Conservation (phyloP, 2,797 vertebrate genomes). For the Serranus cabrilla region DNA sequence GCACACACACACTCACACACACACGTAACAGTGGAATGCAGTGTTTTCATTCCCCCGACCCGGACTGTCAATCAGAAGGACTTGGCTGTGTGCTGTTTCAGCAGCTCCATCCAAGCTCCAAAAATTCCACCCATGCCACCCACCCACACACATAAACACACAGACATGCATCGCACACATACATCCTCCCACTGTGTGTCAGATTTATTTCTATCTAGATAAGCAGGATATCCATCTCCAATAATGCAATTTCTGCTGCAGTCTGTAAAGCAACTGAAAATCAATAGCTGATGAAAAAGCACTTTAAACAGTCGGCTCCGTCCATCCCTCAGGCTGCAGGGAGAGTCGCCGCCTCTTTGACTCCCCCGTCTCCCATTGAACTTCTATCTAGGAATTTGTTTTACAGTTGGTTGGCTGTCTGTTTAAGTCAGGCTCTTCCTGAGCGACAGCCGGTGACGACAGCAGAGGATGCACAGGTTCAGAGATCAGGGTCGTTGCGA, state of each 20-base stretch:
- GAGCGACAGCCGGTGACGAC: conserved; percentile 49
- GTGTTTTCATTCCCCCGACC: conserved; percentile 70
- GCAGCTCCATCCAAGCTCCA: conserved; percentile 53
- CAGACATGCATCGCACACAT: neutral
- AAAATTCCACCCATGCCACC: conserved; percentile 68
- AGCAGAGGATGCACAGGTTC: conserved; percentile 67
- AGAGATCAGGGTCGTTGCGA: conserved; percentile 70
- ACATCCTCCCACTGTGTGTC: conserved; percentile 26
- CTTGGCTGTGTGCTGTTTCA: conserved; percentile 58
- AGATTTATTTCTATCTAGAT: conserved; percentile 66
- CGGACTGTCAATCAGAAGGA: conserved; percentile 69
- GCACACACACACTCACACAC: conserved; percentile 17
- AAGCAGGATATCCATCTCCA: conserved; percentile 60
- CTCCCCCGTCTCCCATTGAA: conserved; percentile 24
- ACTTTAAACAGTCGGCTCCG: conserved; percentile 49
- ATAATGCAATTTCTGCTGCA: conserved; percentile 64
- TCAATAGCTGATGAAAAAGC: conserved; percentile 75
- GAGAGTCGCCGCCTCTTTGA: conserved; percentile 50
- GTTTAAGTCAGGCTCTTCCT: conserved; percentile 60
- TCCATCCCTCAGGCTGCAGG: conserved; percentile 28
- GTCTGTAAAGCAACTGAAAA: conserved; percentile 64
- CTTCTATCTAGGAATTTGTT: conserved; percentile 54
- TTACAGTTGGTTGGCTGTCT: conserved; percentile 34
- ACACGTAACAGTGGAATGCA: conserved; percentile 51
- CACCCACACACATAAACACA: conserved; percentile 34